A percentile compares a stretch with the other conserved stretches of the same genome.
Evolutionary conservation across 2,888 invertebrate species (phyloP).

Genomic region (Philonicus albiceps): DNA sequence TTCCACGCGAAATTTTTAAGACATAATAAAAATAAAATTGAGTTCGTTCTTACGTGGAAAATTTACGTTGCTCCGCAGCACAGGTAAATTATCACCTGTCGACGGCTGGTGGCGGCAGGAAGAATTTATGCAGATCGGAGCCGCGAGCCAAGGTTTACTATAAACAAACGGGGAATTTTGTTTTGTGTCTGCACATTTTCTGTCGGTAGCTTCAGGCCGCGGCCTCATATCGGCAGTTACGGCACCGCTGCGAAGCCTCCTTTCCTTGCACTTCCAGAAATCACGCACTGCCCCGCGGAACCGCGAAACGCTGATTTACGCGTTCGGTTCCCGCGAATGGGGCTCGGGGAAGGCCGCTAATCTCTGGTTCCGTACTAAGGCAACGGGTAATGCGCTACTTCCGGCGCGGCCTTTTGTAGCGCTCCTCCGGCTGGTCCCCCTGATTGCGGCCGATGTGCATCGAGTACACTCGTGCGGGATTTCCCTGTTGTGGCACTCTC

Average conservation of each 20-base stretch:
- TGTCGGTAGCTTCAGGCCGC: neutral
- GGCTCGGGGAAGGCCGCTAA: neutral
- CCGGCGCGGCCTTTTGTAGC: neutral
- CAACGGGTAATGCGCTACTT: conserved; percentile 18
- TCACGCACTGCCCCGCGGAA: neutral
- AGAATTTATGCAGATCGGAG: neutral
- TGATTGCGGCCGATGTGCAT: neutral
- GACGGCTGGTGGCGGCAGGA: neutral
- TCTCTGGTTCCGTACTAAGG: neutral
- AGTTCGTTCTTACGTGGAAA: neutral
- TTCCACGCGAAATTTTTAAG: neutral
- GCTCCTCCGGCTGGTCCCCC: neutral
- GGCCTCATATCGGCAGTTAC: too few species aligned
- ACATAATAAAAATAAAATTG: neutral
- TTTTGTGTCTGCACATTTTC: neutral
- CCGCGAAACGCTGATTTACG: neutral
- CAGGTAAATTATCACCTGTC: conserved; percentile 7
- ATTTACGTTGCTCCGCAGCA: neutral
- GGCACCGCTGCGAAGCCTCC: neutral
- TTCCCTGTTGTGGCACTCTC: conserved; percentile 9
- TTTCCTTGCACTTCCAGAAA: neutral
- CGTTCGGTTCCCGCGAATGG: neutral
- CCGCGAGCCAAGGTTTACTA: neutral
- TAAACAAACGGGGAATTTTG: neutral
- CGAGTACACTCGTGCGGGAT: neutral